A percentile compares a stretch with the other conserved stretches of the same genome.
phyloP scores from a whole-genome alignment of 2,113 vertebrate genomes.

The Barnardius zonarius region DNA sequence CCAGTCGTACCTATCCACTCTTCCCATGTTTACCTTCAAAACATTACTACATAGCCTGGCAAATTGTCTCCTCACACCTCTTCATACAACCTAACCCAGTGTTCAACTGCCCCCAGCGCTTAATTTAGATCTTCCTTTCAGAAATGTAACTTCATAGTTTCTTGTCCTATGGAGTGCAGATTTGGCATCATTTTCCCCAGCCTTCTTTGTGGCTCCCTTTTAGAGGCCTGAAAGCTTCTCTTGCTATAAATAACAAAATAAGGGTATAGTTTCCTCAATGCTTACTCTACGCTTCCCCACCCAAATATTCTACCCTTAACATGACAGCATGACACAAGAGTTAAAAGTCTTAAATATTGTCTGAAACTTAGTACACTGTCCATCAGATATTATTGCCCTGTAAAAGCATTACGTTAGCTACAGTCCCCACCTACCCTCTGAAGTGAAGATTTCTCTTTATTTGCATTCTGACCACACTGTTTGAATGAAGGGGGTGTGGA shows the following conservation, averaged over 20 bases:
- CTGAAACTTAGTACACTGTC: neutral
- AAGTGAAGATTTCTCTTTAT: slow-evolving; percentile 1
- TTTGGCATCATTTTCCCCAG: neutral
- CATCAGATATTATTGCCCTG: neutral
- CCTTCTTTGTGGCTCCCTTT: neutral
- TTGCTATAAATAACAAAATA: neutral
- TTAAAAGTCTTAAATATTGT: neutral
- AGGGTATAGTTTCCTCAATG: neutral
- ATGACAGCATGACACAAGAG: neutral
- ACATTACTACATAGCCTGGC: neutral
- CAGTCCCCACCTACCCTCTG: neutral
- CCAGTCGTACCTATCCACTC: neutral
- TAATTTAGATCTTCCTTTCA: neutral
- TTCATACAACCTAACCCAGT: neutral
- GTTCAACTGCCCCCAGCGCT: neutral
- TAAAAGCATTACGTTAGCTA: neutral
- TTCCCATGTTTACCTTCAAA: neutral
- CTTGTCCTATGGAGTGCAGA: neutral
- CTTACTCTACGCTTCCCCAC: neutral
- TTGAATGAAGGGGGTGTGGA: slow-evolving; percentile 25
- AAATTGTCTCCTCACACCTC: neutral
- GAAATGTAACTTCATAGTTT: neutral
- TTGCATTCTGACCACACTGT: slow-evolving; percentile 32
- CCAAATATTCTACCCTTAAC: neutral
- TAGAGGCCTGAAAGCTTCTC: neutral